phyloP scores from a whole-genome alignment of 1,140 invertebrate species.

The Papilio aristodemus region DNA sequence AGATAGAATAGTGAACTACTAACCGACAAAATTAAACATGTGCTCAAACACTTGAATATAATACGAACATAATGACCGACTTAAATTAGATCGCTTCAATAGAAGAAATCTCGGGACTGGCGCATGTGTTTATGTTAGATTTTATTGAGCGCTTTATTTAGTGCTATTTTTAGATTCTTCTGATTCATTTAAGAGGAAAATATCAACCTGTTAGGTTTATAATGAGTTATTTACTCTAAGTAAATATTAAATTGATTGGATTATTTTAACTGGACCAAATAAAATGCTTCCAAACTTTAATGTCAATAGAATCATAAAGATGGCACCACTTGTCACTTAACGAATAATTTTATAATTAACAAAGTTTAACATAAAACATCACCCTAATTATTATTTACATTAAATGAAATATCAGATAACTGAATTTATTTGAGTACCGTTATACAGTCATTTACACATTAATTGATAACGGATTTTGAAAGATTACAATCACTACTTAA shows the following conservation, averaged over 20 bases:
- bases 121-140: constrained; percentile 69
- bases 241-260: constrained; percentile 6
- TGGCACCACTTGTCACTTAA: neutral
- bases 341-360: neutral
- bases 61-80: constrained; percentile 32
- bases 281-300: neutral
- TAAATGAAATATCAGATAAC: no score
- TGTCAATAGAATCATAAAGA: neutral
- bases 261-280: neutral
- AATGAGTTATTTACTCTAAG: constrained; percentile 11
- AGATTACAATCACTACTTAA: no score
- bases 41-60: constrained; percentile 25
- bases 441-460: neutral
- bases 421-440: neutral
- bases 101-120: constrained; percentile 50
- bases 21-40: constrained; percentile 49
- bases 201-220: neutral
- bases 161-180: constrained; percentile 67
- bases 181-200: constrained; percentile 32
- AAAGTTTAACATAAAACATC: neutral
- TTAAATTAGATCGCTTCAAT: constrained; percentile 45
- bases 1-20: constrained; percentile 39
- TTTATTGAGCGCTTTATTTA: constrained; percentile 70
- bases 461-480: neutral
- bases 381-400: no score